phyloP scores from a whole-genome alignment of 64 coral and sea anemone species.

The Dendronephthya gigantea region DNA sequence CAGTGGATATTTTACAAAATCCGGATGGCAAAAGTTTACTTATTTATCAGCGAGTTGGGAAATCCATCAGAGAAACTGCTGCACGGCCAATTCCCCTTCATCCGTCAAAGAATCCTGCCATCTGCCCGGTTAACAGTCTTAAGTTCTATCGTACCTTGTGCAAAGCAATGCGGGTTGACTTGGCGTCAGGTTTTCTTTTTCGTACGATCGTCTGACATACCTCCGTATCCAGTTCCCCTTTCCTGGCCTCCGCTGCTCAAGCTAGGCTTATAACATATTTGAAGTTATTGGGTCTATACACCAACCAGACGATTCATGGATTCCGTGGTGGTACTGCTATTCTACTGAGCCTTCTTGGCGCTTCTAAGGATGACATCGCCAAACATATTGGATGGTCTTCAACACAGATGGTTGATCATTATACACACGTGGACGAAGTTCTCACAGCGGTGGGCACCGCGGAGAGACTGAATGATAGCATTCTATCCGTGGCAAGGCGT shows the following conservation, averaged over 20 bases:
- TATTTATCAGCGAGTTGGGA: constrained; percentile 36
- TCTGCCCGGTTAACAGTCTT: constrained; percentile 46
- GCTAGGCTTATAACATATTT: constrained; percentile 24
- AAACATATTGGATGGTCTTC: constrained; percentile 29
- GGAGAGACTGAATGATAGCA: too few species aligned
- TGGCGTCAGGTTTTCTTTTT: constrained; percentile 29
- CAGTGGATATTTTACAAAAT: constrained; percentile 30
- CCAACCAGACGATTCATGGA: constrained; percentile 34
- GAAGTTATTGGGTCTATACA: not conserved
- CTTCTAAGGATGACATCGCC: constrained; percentile 37
- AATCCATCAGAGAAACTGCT: constrained; percentile 5
- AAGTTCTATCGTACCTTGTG: constrained; percentile 27
- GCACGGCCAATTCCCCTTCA: constrained; percentile 18
- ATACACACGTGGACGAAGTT: constrained; percentile 41
- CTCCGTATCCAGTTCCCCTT: not conserved
- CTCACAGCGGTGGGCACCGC: not conserved
- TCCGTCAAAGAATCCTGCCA: constrained; percentile 21
- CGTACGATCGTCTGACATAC: constrained; percentile 2
- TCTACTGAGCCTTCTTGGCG: constrained; percentile 21
- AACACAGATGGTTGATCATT: not conserved
- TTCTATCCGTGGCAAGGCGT: too few species aligned
- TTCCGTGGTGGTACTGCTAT: constrained; percentile 43
- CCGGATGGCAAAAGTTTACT: constrained; percentile 30
- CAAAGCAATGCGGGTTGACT: not conserved
- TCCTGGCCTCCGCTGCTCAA: constrained; percentile 26